Conservation (phyloP, 1,140 invertebrate genomes). For the Ceratosolen fusciceps region DNA sequence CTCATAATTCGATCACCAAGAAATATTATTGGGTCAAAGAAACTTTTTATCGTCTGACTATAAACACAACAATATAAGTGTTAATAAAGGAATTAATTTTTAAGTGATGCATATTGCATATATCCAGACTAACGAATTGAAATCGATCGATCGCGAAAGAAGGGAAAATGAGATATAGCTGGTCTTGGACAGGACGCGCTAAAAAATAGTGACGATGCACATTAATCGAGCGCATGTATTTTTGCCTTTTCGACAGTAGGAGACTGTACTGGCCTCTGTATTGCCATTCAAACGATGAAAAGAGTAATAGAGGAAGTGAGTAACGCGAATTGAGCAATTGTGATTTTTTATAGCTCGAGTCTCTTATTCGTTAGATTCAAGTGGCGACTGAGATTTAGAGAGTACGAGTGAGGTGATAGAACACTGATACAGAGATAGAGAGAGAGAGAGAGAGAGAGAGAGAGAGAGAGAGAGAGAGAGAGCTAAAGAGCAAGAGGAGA, state of each 20-base stretch:
- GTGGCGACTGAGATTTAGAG: background rate
- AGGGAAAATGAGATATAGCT: background rate
- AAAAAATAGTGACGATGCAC: background rate
- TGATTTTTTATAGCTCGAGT: slow-evolving; percentile 39
- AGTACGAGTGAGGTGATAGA: background rate
- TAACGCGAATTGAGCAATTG: slow-evolving; percentile 49
- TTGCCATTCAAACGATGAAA: slow-evolving; percentile 5
- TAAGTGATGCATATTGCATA: background rate
- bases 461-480: background rate
- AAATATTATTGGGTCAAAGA: background rate
- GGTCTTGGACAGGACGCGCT: background rate
- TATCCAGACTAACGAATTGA: background rate
- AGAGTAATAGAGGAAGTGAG: slow-evolving; percentile 46
- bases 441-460: background rate
- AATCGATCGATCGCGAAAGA: background rate
- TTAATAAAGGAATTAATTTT: slow-evolving; percentile 8
- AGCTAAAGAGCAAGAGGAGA: slow-evolving; percentile 8
- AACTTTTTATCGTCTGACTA: background rate
- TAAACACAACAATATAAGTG: background rate
- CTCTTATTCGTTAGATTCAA: background rate
- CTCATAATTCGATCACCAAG: background rate
- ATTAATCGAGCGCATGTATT: background rate
- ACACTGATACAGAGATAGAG: background rate
- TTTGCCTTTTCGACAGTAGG: background rate
- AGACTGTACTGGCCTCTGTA: background rate